phyloP scores from a whole-genome alignment of 2,888 invertebrate genomes.

The Cryptocheilus praepositus region DNA sequence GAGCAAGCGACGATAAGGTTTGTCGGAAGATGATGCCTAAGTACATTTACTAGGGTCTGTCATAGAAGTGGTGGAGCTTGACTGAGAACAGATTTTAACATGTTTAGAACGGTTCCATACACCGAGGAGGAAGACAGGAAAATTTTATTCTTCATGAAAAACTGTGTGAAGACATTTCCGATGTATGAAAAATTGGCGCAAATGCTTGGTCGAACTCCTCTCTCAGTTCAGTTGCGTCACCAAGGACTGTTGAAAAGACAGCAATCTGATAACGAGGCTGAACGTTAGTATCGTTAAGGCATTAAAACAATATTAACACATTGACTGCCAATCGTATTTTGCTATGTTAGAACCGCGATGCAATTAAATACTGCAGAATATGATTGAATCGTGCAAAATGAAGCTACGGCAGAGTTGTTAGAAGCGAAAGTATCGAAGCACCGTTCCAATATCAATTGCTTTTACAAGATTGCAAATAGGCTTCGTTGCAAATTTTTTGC shows the following conservation, averaged over 20 bases:
- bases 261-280: not conserved
- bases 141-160: conserved; percentile 51
- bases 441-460: no score
- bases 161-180: conserved; percentile 4
- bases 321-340: no score
- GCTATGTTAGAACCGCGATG: no score
- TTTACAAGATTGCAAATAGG: no score
- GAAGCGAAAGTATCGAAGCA: no score
- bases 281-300: conserved; percentile 10
- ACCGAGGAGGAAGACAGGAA: conserved; percentile 52
- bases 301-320: no score
- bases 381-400: no score
- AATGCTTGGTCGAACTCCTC: conserved; percentile 55
- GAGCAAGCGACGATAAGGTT: conserved; percentile 23
- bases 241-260: conserved; percentile 34
- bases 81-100: not conserved
- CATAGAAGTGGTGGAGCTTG: conserved; percentile 8
- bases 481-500: no score
- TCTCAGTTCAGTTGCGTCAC: conserved; percentile 57
- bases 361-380: no score
- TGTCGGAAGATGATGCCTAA: conserved; percentile 13
- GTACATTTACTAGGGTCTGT: conserved; percentile 5
- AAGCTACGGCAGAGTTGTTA: no score
- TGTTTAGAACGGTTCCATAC: conserved; percentile 30
- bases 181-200: conserved; percentile 52